These are phyloP conservation scores for Rhodinocichla rosea DNA, from an alignment of 2,113 vertebrate genomes.

Conservation along the genomic window DNA sequence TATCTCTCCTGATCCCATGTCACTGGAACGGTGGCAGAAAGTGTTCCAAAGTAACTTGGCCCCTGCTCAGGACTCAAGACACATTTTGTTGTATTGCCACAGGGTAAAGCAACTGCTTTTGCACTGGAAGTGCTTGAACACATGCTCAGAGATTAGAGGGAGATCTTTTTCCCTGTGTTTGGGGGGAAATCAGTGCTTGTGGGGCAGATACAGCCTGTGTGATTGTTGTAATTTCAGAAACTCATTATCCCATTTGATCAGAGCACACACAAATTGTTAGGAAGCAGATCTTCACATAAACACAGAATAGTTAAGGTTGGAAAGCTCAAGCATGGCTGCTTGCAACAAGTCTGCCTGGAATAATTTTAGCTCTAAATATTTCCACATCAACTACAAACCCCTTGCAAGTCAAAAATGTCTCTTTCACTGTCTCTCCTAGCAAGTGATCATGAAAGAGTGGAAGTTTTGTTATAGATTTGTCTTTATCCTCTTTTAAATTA, in stretches of 20 bases:
- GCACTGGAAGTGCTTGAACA: background rate
- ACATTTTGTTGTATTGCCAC: background rate
- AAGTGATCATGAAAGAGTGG: background rate
- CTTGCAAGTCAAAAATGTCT: accelerated
- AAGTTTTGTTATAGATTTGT: background rate
- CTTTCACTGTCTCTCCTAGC: background rate
- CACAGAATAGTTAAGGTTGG: background rate
- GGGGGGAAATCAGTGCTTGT: background rate
- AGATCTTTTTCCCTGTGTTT: background rate
- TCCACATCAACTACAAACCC: background rate
- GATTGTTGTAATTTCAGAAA: background rate
- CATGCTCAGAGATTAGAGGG: background rate
- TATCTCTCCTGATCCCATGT: background rate
- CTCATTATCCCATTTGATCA: background rate
- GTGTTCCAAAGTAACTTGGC: background rate
- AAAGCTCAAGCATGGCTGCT: background rate
- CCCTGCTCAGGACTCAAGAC: background rate
- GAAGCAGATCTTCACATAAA: background rate
- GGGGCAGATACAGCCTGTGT: background rate
- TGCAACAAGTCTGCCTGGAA: background rate
- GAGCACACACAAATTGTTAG: background rate
- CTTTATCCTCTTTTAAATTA: background rate
- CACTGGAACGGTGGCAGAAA: background rate
- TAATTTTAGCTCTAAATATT: background rate
- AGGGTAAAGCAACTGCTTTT: background rate